Conservation (phyloP, 2,113 vertebrate species). For the Phasianus colchicus region DNA sequence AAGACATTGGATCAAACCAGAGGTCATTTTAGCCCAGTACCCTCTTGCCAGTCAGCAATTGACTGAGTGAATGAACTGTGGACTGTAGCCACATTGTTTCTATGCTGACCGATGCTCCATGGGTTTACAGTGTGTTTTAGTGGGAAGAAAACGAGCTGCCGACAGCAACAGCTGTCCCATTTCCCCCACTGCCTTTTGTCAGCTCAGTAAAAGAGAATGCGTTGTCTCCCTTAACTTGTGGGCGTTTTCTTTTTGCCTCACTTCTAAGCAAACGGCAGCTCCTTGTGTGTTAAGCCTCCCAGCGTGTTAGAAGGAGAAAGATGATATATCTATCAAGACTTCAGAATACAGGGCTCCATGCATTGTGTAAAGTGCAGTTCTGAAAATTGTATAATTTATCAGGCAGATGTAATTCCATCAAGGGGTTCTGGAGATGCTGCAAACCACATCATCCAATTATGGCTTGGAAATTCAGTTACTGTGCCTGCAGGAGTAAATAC, state of each 20-base stretch:
- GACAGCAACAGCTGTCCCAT: not conserved
- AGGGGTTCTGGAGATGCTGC: conserved; percentile 50
- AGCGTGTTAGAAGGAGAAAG: conserved; percentile 2
- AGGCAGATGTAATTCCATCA: conserved; percentile 49
- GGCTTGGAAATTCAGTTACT: conserved; percentile 49
- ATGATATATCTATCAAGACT: not conserved
- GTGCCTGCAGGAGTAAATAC: conserved; percentile 31
- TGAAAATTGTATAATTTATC: conserved; percentile 41
- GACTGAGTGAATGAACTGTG: not conserved
- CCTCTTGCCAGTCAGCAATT: not conserved
- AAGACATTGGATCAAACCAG: not conserved
- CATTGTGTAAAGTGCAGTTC: conserved; percentile 7
- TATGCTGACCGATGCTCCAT: not conserved
- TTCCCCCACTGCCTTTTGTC: not conserved
- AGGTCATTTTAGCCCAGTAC: not conserved
- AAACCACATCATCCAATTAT: conserved; percentile 58
- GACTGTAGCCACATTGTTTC: not conserved
- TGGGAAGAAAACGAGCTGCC: not conserved
- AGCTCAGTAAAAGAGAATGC: not conserved
- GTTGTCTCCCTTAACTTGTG: not conserved
- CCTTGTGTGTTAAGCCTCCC: not conserved
- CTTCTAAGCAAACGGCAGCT: not conserved
- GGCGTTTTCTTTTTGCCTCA: not conserved
- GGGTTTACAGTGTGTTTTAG: not conserved
- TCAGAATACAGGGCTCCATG: not conserved